These are phyloP conservation scores for Misgurnus mizolepis DNA, from an alignment of 2,113 vertebrate genomes.

Conservation along the genomic window DNA sequence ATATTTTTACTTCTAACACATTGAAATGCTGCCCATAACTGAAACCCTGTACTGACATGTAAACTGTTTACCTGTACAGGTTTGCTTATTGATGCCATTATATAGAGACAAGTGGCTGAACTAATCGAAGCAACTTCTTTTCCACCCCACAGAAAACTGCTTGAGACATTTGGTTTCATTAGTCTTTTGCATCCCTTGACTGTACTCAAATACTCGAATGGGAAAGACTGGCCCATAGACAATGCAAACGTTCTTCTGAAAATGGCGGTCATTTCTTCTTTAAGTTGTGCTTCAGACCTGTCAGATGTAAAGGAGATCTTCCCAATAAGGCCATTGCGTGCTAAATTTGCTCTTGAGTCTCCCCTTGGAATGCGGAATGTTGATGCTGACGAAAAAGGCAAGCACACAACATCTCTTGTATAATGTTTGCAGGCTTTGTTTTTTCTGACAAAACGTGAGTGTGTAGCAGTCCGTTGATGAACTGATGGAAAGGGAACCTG, in stretches of 20 bases:
- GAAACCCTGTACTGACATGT: no score
- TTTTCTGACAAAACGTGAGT: no score
- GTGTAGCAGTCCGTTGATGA: no score
- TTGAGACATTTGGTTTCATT: conserved; percentile 24
- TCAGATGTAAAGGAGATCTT: conserved; percentile 10
- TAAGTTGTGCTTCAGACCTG: conserved; percentile 12
- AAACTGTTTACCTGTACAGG: no score
- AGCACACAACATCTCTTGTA: conserved; percentile 3
- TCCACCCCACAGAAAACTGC: conserved; percentile 25
- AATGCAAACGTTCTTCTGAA: conserved; percentile 14
- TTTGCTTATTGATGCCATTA: conserved; percentile 15
- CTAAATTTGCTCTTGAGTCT: background rate
- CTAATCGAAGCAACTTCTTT: conserved; percentile 1
- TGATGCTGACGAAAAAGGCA: background rate
- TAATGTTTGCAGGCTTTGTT: background rate
- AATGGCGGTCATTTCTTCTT: conserved; percentile 3
- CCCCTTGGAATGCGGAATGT: background rate
- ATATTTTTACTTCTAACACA: no score
- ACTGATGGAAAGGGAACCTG: no score
- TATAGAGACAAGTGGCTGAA: conserved; percentile 28
- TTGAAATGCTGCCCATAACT: no score
- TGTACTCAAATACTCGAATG: conserved; percentile 31
- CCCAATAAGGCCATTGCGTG: conserved; percentile 9
- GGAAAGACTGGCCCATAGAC: conserved; percentile 1
- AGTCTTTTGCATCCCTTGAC: conserved; percentile 31